phyloP scores from a whole-genome alignment of 2,888 invertebrate genomes.

The Drosophila yooni region DNA sequence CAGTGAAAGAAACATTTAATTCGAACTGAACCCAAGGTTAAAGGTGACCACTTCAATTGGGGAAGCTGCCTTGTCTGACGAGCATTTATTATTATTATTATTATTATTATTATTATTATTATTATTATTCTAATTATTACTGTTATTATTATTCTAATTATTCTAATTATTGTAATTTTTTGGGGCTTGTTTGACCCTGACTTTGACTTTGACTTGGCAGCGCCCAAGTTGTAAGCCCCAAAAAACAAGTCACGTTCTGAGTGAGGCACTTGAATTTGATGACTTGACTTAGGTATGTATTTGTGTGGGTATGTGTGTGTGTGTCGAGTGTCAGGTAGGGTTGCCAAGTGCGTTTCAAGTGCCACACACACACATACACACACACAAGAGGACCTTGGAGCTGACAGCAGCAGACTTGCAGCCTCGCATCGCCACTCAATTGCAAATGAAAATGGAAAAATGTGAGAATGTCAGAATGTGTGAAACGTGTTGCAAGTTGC shows the following conservation, averaged over 20 bases:
- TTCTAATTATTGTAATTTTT: neutral
- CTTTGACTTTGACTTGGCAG: conserved; percentile 67
- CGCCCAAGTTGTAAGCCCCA: conserved; percentile 23
- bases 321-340: conserved; percentile 18
- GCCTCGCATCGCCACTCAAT: conserved; percentile 45
- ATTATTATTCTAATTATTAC: neutral
- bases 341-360: conserved; percentile 50
- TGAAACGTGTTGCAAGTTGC: conserved; percentile 5
- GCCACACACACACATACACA: conserved; percentile 20
- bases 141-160: neutral
- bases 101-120: neutral
- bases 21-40: conserved; percentile 32
- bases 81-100: conserved; percentile 10
- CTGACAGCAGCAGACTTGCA: conserved; percentile 2
- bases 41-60: conserved; percentile 38
- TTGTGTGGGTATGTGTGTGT: conserved; percentile 23
- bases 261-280: conserved; percentile 52
- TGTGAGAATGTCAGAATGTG: conserved; percentile 20
- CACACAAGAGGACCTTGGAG: conserved; percentile 55
- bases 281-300: conserved; percentile 13
- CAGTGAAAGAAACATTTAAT: conserved; percentile 6
- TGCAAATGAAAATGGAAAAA: conserved; percentile 43
- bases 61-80: neutral
- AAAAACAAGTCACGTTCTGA: conserved; percentile 66
- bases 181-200: conserved; percentile 34